Percentiles rank a stretch among this genome's conserved stretches.
These are phyloP conservation scores for Drosophila mayaguana DNA, from an alignment of 2,888 invertebrate genomes.

Conservation along the genomic window DNA sequence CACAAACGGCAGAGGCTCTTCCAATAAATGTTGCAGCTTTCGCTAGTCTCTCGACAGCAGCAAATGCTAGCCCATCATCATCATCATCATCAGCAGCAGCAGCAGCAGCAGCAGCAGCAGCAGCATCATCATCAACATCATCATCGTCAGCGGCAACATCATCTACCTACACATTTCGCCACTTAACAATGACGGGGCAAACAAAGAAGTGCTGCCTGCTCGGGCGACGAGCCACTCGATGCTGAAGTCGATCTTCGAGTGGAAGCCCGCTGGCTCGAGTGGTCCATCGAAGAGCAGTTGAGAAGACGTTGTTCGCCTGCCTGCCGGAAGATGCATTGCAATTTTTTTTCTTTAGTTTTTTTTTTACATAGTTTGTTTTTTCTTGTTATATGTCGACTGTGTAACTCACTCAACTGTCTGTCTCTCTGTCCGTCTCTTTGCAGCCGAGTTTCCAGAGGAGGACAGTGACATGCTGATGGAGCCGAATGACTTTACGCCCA, in stretches of 20 bases:
- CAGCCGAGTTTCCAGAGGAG: slow-evolving; percentile 83
- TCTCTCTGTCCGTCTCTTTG: slow-evolving; percentile 17
- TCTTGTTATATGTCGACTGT: slow-evolving; percentile 4
- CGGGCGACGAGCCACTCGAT: slow-evolving; percentile 38
- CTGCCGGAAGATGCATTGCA: slow-evolving; percentile 51
- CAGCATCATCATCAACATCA: slow-evolving; percentile 19
- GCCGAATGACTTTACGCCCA: slow-evolving; percentile 83
- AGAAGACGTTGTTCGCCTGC: slow-evolving; percentile 34
- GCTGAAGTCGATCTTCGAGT: slow-evolving; percentile 33
- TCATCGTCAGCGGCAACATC: slow-evolving; percentile 7
- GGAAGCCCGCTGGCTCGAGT: slow-evolving; percentile 31
- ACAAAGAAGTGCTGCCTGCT: slow-evolving; percentile 36
- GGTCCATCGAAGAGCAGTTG: slow-evolving; percentile 43
- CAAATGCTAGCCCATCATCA: slow-evolving; percentile 14
- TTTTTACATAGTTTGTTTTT: no score
- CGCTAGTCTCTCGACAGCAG: slow-evolving; percentile 35
- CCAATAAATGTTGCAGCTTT: slow-evolving; percentile 38
- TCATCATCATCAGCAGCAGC: slow-evolving; percentile 3
- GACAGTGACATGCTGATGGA: slow-evolving; percentile 85
- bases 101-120: neutral
- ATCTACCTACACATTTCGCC: slow-evolving; percentile 62
- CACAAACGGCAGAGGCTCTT: slow-evolving; percentile 23
- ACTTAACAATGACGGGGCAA: slow-evolving; percentile 49
- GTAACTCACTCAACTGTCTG: neutral
- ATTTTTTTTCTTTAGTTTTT: neutral